Conservation (phyloP, 2,113 vertebrate species). For the Tricholaema leucomelas region DNA sequence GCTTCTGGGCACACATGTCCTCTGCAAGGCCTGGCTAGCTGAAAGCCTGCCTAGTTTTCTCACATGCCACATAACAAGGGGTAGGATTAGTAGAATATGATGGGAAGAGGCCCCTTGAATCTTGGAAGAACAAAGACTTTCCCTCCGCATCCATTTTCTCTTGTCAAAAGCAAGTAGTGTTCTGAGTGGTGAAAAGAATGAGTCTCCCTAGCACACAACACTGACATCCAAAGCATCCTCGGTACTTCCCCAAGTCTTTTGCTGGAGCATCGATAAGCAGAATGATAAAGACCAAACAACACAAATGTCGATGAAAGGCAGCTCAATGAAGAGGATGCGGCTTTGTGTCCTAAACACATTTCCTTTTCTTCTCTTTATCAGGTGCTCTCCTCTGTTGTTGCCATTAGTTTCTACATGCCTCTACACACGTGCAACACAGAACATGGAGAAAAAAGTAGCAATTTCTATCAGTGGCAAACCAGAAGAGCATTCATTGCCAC, state of each 20-base stretch:
- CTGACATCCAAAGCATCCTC: not conserved
- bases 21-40: accelerated
- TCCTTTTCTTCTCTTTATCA: not conserved
- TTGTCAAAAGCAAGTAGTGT: not conserved
- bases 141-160: not conserved
- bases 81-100: not conserved
- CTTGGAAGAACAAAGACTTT: not conserved
- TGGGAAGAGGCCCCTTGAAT: not conserved
- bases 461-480: not conserved
- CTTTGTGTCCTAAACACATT: accelerated
- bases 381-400: not conserved
- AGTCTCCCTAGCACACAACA: not conserved
- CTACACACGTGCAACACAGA: accelerated
- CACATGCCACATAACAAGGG: not conserved
- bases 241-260: not conserved
- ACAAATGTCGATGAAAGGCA: not conserved
- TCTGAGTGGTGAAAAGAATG: not conserved
- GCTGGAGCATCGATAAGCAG: not conserved
- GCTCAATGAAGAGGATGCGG: not conserved
- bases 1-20: not conserved
- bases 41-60: not conserved
- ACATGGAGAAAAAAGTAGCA: accelerated
- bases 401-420: not conserved
- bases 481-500: accelerated
- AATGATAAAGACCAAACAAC: not conserved